Evolutionary conservation across 2,888 invertebrate species (phyloP), one percentile per base, ranked within the genome.

Genomic region (Caenorhabditis japonica): DNA sequence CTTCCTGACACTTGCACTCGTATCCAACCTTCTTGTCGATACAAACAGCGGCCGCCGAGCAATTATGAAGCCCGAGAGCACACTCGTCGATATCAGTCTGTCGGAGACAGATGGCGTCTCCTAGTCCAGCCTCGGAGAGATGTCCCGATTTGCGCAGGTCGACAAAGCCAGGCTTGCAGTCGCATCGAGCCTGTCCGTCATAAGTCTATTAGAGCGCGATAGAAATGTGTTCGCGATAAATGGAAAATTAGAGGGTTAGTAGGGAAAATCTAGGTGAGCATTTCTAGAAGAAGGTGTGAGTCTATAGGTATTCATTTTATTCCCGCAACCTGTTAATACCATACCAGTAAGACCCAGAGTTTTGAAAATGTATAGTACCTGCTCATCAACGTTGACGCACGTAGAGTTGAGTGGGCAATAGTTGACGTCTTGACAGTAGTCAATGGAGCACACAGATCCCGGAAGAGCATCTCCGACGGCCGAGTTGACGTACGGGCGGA

Each of bases 331-430:
- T n/a, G n/a, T n/a, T n/a, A n/a, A n/a, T n/a, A n/a, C n/a, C n/a
- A n/a, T n/a, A n/a, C n/a, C n/a, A n/a, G n/a, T n/a, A n/a, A n/a
- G n/a, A 39, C 13, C 13, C 10, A 39, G 4, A 39, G 39, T 19
- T 19, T 43, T 19, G n/a, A 19, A 19, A 25, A 46, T 12, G 10
- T 3, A 15, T n/a, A 21, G 17, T 51, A 74, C 75, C 68, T 82
- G 69, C 27, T 82, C 74, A 12, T 80, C 92, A 87, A 94, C 92
- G 90, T 94, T 95, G 90, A 93, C 92, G 90, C 95, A 95, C 80
- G 93, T 93, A 75, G 94, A 94, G 89, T 95, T 94, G 88, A 91
- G 91, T 89, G 94, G 94, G 89, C 95, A 95, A 87, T 92, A 92
- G 90, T 94, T 93, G 68, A 86, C 84, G 62, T 86, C 86, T 8